Evolutionary conservation across 2,797 vertebrate genomes (phyloP), one percentile per base, ranked within the genome.

Genomic region (Euthynnus affinis): DNA sequence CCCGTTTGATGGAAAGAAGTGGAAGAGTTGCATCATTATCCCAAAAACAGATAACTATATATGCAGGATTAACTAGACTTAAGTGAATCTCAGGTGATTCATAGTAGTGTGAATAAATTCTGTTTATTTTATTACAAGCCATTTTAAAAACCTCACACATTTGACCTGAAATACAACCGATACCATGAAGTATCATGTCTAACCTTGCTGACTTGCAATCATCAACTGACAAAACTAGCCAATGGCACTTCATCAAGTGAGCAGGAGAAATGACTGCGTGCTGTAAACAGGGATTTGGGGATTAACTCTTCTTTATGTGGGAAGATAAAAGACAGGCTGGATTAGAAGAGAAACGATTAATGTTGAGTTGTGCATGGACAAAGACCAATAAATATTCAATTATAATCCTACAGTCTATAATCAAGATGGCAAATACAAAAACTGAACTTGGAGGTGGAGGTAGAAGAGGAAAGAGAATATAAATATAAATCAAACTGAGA

Each of bases 281-380:
- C 85, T 81, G 84, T 91, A 90, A 94, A 92, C 84, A 89, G 85
- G 92, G 92, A 94, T 93, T 94, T 89, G 78, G 60, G 88, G 93
- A 95, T 94, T 94, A 95, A 88, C 88, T 84, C 67, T 85, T 84
- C 77, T 94, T 94, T 91, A 92, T 93, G 91, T 94, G 89, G 91
- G 90, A 92, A 92, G 92, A 93, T 93, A 93, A 93, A 94, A 93
- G 87, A 87, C 78, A 59, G 85, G 71, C 84, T 70, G 90, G 93
- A 92, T 94, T 93, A 94, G 87, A 90, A 79, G 85, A 88, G 78
- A 81, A 87, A 90, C 85, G 84, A 94, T 93, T 95, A 92, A 93
- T 94, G 88, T 90, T 82, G 90, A 87, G 86, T 93, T 93, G 90
- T 88, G 87, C 88, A 89, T 89, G 88, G 88, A 94, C 89, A 94